phyloP scores from a whole-genome alignment of 2,797 vertebrate genomes.

The Rhinella marina region DNA sequence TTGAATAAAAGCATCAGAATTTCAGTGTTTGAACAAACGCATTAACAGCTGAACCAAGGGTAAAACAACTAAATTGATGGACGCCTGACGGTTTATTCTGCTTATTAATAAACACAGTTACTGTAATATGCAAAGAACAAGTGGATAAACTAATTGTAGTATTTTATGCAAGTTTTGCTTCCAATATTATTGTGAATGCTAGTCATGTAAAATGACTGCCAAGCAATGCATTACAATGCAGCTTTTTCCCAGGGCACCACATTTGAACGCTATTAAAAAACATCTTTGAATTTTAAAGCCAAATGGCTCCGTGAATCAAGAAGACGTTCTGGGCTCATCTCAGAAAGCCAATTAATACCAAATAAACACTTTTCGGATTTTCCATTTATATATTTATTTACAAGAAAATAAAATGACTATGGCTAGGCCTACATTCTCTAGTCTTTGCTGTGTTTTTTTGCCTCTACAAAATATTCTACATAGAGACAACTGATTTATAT shows the following conservation, averaged over 20 bases:
- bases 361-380: neutral
- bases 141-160: conserved; percentile 57
- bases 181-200: conserved; percentile 34
- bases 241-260: conserved; percentile 28
- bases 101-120: conserved; percentile 63
- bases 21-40: neutral
- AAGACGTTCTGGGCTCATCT: conserved; percentile 28
- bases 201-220: conserved; percentile 15
- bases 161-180: conserved; percentile 53
- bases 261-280: conserved; percentile 29
- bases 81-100: conserved; percentile 56
- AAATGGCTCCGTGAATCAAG: conserved; percentile 39
- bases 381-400: neutral
- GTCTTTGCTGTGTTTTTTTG: too few species aligned
- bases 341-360: conserved; percentile 40
- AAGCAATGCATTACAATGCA: conserved; percentile 15
- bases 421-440: neutral
- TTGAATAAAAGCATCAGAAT: neutral
- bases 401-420: neutral
- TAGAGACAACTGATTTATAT: neutral
- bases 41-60: conserved; percentile 23
- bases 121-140: conserved; percentile 63
- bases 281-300: conserved; percentile 45
- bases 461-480: neutral
- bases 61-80: conserved; percentile 47